Conservation (phyloP, 1,140 invertebrate species). For the Psix sp. region DNA sequence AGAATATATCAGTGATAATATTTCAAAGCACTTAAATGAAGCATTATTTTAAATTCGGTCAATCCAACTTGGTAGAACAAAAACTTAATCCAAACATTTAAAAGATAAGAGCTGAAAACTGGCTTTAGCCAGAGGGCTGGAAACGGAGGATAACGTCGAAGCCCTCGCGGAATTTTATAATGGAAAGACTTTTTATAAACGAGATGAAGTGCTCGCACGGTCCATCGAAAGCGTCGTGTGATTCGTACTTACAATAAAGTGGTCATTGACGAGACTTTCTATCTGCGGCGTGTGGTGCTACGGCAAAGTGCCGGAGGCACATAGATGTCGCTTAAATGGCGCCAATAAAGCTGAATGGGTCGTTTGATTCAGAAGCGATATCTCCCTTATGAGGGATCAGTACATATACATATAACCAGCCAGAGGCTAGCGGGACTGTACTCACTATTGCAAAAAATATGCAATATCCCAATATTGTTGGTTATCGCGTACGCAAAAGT, state of each 20-base stretch:
- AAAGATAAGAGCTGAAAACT: conserved; percentile 38
- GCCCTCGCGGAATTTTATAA: conserved; percentile 37
- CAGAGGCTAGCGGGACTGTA: conserved; percentile 60
- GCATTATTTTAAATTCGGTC: not conserved
- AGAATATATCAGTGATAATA: too few species aligned
- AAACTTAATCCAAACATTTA: conserved; percentile 23
- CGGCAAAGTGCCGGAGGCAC: conserved; percentile 67
- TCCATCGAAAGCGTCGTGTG: conserved; percentile 47
- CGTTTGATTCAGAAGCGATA: conserved; percentile 76
- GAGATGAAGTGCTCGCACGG: conserved; percentile 33
- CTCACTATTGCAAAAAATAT: conserved; percentile 70
- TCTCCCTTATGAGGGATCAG: conserved; percentile 74
- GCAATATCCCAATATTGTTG: conserved; percentile 67
- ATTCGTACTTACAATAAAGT: conserved; percentile 57
- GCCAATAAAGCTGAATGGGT: conserved; percentile 75
- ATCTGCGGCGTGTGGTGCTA: conserved; percentile 61
- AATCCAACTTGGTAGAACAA: conserved; percentile 9
- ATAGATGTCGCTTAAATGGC: conserved; percentile 72
- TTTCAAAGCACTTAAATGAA: too few species aligned
- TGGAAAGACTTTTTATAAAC: conserved; percentile 44
- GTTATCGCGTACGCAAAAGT: conserved; percentile 59
- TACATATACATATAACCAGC: conserved; percentile 65
- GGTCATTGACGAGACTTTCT: conserved; percentile 68
- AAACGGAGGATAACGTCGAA: conserved; percentile 15
- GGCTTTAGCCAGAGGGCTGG: conserved; percentile 27